phyloP scores from a whole-genome alignment of 53 echinoderm and acorn worm genomes.

The Antedon mediterranea region DNA sequence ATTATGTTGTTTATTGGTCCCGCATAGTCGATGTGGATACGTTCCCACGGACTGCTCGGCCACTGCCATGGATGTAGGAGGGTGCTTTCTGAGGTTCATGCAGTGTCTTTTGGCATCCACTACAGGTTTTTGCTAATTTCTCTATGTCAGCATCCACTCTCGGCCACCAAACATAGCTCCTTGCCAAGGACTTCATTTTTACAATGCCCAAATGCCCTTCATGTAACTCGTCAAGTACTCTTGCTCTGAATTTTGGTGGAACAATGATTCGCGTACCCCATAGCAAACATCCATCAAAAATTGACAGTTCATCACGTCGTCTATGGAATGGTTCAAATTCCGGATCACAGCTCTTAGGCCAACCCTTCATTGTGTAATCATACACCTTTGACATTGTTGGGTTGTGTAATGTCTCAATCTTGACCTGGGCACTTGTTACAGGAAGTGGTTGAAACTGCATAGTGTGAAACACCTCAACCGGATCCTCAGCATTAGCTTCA shows the following conservation, averaged over 20 bases:
- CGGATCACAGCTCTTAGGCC: slow-evolving; percentile 13
- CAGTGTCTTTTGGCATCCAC: slow-evolving; percentile 18
- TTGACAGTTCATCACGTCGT: slow-evolving; percentile 24
- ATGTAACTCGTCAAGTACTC: slow-evolving; percentile 29
- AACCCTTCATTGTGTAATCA: slow-evolving; percentile 29
- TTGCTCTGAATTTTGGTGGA: too few species aligned
- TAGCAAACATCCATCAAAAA: too few species aligned
- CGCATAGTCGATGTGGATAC: slow-evolving; percentile 41
- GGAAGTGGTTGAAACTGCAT: slow-evolving; percentile 28
- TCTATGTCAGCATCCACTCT: slow-evolving; percentile 35
- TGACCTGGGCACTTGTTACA: slow-evolving; percentile 21
- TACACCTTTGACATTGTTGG: slow-evolving; percentile 17
- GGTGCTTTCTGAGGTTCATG: slow-evolving; percentile 22
- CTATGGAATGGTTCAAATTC: slow-evolving; percentile 25
- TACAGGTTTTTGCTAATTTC: slow-evolving; percentile 28
- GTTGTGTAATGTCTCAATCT: slow-evolving; percentile 16
- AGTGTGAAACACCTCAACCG: slow-evolving; percentile 10
- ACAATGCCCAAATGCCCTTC: slow-evolving; percentile 45
- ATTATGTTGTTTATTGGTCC: slow-evolving; percentile 36
- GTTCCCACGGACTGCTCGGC: slow-evolving; percentile 23
- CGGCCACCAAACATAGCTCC: slow-evolving; percentile 34
- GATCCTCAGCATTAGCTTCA: background rate
- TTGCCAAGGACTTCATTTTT: slow-evolving; percentile 37
- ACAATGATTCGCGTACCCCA: too few species aligned
- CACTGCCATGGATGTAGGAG: slow-evolving; percentile 39